phyloP scores from a whole-genome alignment of 2,113 vertebrate genomes.

The Scatophagus argus region DNA sequence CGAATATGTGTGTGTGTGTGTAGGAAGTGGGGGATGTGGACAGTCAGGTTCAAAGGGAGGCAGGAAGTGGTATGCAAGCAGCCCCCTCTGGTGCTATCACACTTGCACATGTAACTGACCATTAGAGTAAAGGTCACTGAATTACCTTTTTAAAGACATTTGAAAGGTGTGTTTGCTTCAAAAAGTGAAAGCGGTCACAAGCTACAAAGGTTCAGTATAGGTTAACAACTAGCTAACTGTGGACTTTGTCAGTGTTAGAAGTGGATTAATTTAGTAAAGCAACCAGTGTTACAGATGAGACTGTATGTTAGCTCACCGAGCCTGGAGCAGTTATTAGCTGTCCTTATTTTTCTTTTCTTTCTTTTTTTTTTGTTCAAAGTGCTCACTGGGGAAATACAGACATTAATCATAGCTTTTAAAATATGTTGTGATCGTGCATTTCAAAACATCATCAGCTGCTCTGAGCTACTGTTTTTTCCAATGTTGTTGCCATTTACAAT shows the following conservation, averaged over 20 bases:
- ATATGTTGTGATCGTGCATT: neutral
- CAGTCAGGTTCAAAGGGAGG: conserved; percentile 13
- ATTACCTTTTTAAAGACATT: neutral
- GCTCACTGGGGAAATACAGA: neutral
- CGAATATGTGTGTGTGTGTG: conserved; percentile 40
- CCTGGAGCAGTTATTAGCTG: neutral
- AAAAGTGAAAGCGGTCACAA: too few species aligned
- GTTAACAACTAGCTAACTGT: neutral
- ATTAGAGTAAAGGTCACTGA: neutral
- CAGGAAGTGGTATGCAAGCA: conserved; percentile 52
- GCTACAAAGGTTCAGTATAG: neutral
- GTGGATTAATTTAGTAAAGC: neutral
- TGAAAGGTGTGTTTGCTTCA: neutral
- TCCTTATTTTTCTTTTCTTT: too few species aligned
- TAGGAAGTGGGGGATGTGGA: conserved; percentile 38
- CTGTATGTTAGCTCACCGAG: neutral
- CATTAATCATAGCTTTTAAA: neutral
- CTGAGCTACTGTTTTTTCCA: neutral
- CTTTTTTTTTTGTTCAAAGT: too few species aligned
- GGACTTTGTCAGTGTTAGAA: neutral
- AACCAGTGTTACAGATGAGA: neutral
- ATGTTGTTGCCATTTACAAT: neutral
- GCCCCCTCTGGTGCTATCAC: neutral
- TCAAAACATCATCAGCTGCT: neutral
- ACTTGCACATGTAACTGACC: neutral